Evolutionary conservation across 2,797 vertebrate species (phyloP), one percentile per base, ranked within the genome.

Genomic region (Tragopan temminckii): DNA sequence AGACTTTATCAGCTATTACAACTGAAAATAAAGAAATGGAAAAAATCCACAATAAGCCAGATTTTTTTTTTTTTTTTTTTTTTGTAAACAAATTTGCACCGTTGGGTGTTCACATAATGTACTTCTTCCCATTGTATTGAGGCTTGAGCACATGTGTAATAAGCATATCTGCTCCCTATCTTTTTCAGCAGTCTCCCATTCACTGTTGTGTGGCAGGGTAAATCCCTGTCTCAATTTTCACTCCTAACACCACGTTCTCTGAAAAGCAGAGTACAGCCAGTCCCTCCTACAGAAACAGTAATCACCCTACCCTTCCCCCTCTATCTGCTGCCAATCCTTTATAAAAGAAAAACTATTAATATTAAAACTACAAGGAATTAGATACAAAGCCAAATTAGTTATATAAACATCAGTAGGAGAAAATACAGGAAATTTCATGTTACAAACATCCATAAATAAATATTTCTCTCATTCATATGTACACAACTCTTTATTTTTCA

Each of bases 401-500:
- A 11, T n/a, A 24, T 20, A 21, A 12, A 4, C 27, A 40, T 3
- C 4, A 43, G 2, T n/a, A 57, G 11, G 7, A 52, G 25, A 67
- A 93, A 85, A 70, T n/a, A 13, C 17, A 52, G 7, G 15, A 72
- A 42, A 55, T 20, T 29, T 0, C 38, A 9, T 35, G 74, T 77
- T 52, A 25, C 2, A 25, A 40, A 33, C 0, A 0, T 9, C 9
- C 6, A 67, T 31, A n/a, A 1, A 70, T 3, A 70, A 70, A 36
- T 53, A 36, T 57, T 38, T 61, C 31, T 43, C 27, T 62, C 64
- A 17, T 70, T 6, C 57, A 57, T 40, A 36, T 3, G 18, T 12
- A 80, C 7, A 27, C 2, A 9, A 5, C 1, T 35, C 31, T 33
- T 72, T 45, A 21, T 15, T 58, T 85, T 83, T 17, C 25, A 46